A percentile compares a stretch with the other conserved stretches of the same genome.
Conservation (phyloP, 2,888 invertebrate species). For the Chrysopilus asiliformis region DNA sequence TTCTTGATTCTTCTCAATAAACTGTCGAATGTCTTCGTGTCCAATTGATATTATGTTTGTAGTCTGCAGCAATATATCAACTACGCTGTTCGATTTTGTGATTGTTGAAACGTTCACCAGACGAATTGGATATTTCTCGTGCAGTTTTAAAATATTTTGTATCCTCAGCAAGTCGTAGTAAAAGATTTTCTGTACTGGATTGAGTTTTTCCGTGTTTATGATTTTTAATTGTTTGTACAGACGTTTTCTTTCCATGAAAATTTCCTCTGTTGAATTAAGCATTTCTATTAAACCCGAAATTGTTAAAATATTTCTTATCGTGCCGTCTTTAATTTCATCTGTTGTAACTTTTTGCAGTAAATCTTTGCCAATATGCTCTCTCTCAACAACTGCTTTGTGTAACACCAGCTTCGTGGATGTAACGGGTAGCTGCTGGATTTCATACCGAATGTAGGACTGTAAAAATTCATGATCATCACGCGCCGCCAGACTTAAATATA, state of each 20-base stretch:
- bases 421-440: neutral
- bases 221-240: too few species aligned
- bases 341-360: neutral
- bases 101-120: too few species aligned
- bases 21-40: slow-evolving; percentile 21
- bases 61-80: too few species aligned
- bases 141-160: too few species aligned
- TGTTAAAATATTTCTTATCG: neutral
- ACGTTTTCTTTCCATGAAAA: too few species aligned
- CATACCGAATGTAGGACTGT: neutral
- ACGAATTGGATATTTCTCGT: too few species aligned
- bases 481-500: neutral
- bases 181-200: too few species aligned
- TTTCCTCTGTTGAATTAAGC: too few species aligned
- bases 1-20: slow-evolving; percentile 22
- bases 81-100: too few species aligned
- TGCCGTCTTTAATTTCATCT: neutral
- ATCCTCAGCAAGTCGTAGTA: too few species aligned
- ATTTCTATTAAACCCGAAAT: too few species aligned
- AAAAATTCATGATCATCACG: neutral
- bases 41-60: slow-evolving; percentile 16
- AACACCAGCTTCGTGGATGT: neutral
- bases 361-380: neutral
- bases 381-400: neutral
- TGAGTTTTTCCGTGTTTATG: too few species aligned